Base-by-base conservation (phyloP, 2,888 invertebrate genomes). In the Drosophila tripunctata region DNA sequence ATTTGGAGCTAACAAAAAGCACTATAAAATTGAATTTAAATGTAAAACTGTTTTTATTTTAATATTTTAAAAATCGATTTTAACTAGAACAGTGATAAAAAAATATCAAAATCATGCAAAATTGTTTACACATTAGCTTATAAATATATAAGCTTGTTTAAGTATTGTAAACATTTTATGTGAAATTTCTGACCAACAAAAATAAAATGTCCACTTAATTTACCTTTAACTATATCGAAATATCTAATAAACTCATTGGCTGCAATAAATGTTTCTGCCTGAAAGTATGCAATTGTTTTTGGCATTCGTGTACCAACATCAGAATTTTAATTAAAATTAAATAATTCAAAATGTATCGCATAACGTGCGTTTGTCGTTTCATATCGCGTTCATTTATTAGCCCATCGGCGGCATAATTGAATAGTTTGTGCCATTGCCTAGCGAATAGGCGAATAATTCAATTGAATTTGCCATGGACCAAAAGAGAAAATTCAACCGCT, bases 261-360 rank as follows among this genome's bases (percentile, higher is more conserved):
- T 6, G n/a, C 24, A 43, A 15, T 17, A 43, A 17, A 5, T 24
- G 27, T 1, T 3, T 19, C 14, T 1, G 60, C 69, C 69, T 47
- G 1, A 69, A 65, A 70, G 61, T 66, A 74, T 57, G 61, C 61
- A 44, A 52, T 40, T 15, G 47, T 33, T 61, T 69, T 50, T 19
- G 14, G 50, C 35, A 12, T 22, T 22, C 54, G 4, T 22, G 31
- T 10, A 30, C 3, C 52, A 47, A 54, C 22, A 54, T 41, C 38
- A 10, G n/a, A 50, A 68, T 78, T 82, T 78, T 78, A 80, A 85
- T 82, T 83, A 78, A 80, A 70, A 66, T 68, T 85, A 62, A 82
- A 85, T 80, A 80, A 85, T 84, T 81, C 57, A 77, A 69, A 74
- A 60, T 75, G 56, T 55, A 68, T 72, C 60, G 61, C 51, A 66